A percentile compares a stretch with the other conserved stretches of the same genome.
Evolutionary conservation across 2,797 vertebrate species (phyloP).

Genomic region (Silurus aristotelis): DNA sequence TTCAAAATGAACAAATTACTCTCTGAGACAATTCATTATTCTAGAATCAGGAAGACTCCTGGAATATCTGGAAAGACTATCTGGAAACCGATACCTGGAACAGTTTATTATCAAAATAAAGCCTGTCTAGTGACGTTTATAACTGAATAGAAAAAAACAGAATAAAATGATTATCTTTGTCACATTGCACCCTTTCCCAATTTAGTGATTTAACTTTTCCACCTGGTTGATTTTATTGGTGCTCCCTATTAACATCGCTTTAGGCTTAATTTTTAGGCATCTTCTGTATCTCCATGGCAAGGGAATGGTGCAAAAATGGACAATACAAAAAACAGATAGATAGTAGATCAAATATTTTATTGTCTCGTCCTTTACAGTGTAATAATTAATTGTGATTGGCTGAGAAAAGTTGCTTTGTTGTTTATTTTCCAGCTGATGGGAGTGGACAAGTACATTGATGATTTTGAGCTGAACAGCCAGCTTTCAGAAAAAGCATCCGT

Average conservation of each 20-base stretch:
- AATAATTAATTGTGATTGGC: not conserved
- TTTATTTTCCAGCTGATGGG: slow-evolving; percentile 67
- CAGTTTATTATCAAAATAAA: no score
- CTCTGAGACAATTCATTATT: no score
- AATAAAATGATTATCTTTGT: not conserved
- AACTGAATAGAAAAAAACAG: no score
- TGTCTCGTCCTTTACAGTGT: not conserved
- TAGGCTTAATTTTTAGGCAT: not conserved
- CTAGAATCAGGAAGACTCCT: no score
- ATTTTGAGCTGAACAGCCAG: slow-evolving; percentile 70
- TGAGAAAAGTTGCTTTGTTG: not conserved
- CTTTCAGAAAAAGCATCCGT: slow-evolving; percentile 76
- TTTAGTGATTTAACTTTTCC: not conserved
- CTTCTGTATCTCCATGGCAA: not conserved
- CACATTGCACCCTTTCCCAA: not conserved
- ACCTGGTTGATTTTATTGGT: not conserved
- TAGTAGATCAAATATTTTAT: not conserved
- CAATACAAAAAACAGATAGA: not conserved
- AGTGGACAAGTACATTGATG: slow-evolving; percentile 72
- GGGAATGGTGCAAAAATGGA: not conserved
- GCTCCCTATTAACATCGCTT: not conserved
- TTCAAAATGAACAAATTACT: no score
- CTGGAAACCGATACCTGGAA: no score
- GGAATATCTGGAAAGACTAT: no score
- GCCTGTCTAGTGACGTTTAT: not conserved